These are phyloP conservation scores for Oryzias curvinotus DNA, from an alignment of 2,113 vertebrate species.

Conservation along the genomic window DNA sequence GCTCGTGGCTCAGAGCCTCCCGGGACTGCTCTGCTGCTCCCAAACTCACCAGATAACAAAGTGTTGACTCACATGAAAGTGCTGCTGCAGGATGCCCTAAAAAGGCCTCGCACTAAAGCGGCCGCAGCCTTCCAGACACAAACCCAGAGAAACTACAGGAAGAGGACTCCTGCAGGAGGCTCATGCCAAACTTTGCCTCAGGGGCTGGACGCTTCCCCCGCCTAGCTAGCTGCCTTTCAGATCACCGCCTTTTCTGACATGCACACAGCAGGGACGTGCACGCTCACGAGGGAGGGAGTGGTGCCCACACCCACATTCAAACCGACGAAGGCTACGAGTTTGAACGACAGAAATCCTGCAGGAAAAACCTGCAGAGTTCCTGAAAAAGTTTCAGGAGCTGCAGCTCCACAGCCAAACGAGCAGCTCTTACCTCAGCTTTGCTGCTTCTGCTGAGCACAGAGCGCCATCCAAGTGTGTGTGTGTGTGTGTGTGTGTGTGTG, in stretches of 20 bases:
- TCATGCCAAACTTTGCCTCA: background rate
- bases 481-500: no score
- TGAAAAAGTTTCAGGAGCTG: no score
- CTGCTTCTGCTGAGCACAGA: no score
- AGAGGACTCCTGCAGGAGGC: no score
- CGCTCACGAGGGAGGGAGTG: conserved; percentile 40
- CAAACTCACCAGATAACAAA: conserved; percentile 4
- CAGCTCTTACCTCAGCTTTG: no score
- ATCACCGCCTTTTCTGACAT: conserved; percentile 24
- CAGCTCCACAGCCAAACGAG: no score
- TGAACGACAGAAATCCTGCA: no score
- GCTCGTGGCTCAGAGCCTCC: conserved; percentile 3
- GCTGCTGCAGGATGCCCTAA: conserved; percentile 19
- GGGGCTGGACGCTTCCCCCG: conserved; percentile 25
- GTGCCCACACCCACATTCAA: no score
- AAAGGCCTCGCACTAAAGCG: conserved; percentile 7
- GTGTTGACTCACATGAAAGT: conserved; percentile 43
- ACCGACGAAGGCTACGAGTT: no score
- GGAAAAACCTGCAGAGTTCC: no score
- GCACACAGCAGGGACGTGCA: conserved; percentile 10
- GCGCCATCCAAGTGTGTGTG: no score
- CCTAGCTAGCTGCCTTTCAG: conserved; percentile 20
- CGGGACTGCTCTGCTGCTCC: background rate
- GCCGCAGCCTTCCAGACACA: background rate
- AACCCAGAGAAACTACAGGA: background rate